These are phyloP conservation scores for Enteromius argenteus DNA, from an alignment of 2,797 vertebrate species.

Conservation along the genomic window DNA sequence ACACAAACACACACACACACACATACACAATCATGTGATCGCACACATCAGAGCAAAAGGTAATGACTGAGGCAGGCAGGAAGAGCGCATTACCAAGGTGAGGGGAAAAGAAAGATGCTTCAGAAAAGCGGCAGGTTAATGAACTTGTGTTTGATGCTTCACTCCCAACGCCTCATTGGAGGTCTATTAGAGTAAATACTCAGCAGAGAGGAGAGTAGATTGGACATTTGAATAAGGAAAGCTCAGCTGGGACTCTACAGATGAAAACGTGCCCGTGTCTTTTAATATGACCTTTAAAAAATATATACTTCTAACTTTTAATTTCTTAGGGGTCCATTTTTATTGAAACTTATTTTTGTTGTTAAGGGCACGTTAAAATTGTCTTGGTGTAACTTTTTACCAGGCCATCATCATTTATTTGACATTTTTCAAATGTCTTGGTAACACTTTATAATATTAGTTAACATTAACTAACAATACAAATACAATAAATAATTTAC, in stretches of 20 bases:
- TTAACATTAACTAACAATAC: background rate
- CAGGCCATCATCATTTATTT: background rate
- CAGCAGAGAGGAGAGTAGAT: constrained; percentile 41
- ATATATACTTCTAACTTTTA: background rate
- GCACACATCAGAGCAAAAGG: constrained; percentile 45
- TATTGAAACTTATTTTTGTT: background rate
- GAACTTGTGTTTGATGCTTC: constrained; percentile 62
- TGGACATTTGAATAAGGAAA: constrained; percentile 40
- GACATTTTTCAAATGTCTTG: background rate
- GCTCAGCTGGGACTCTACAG: constrained; percentile 40
- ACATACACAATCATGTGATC: constrained; percentile 30
- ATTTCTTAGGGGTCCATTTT: background rate
- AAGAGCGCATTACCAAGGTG: constrained; percentile 55
- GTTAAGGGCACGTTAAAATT: background rate
- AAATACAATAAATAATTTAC: background rate
- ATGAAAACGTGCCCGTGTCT: constrained; percentile 33
- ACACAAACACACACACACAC: constrained; percentile 40
- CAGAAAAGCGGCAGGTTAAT: constrained; percentile 61
- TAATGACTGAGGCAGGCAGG: constrained; percentile 59
- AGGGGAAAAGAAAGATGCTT: constrained; percentile 50
- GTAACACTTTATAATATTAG: background rate
- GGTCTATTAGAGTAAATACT: constrained; percentile 57
- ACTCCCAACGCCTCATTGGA: constrained; percentile 56
- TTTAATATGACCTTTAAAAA: constrained; percentile 39
- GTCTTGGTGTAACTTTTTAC: background rate